A percentile compares a stretch with the other conserved stretches of the same genome.
These are phyloP conservation scores for Cossypha heuglini DNA, from an alignment of 2,797 vertebrate genomes.

Conservation along the genomic window DNA sequence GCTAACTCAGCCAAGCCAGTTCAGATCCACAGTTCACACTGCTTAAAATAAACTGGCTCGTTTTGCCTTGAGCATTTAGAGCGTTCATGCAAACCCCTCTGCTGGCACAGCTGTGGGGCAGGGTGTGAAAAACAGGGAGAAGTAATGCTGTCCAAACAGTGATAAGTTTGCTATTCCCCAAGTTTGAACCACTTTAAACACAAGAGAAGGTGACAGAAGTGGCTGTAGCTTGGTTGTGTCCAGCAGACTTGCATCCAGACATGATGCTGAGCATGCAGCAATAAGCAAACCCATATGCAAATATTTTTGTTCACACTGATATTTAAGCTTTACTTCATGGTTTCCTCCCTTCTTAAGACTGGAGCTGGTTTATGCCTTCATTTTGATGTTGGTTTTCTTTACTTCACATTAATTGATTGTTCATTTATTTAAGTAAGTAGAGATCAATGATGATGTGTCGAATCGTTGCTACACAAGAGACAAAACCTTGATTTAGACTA, in stretches of 20 bases:
- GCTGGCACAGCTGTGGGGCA: background rate
- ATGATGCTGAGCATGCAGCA: rapidly evolving
- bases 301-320: background rate
- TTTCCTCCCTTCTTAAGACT: background rate
- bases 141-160: background rate
- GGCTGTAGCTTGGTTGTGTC: background rate
- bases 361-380: background rate
- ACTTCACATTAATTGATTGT: background rate
- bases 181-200: background rate
- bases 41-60: background rate
- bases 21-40: background rate
- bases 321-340: background rate
- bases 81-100: rapidly evolving
- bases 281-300: background rate
- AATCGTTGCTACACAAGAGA: background rate
- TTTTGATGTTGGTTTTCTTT: background rate
- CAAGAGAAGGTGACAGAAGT: background rate
- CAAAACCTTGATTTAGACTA: background rate
- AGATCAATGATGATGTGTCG: background rate
- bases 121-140: background rate
- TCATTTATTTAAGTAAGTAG: background rate
- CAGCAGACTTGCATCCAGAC: background rate
- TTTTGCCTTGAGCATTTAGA: background rate
- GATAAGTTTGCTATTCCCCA: background rate
- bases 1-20: background rate